Evolutionary conservation across 2,888 invertebrate species (phyloP).

Genomic region (Junonia oenone): DNA sequence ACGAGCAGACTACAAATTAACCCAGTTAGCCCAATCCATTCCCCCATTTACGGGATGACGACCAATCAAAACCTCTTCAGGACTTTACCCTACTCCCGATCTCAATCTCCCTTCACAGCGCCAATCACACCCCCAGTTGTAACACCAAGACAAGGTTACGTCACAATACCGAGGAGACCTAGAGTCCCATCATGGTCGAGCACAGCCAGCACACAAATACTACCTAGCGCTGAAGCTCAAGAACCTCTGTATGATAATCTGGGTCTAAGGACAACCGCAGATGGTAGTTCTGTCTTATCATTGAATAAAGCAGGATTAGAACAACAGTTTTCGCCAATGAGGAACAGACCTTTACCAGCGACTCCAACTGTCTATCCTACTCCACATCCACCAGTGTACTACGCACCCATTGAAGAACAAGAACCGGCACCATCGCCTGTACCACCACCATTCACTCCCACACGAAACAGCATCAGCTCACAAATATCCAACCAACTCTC

Average conservation of each 20-base stretch:
- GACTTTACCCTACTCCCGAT: conserved; percentile 88
- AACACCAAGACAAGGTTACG: conserved; percentile 88
- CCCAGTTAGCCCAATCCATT: conserved; percentile 83
- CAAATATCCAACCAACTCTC: conserved; percentile 69
- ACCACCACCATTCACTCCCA: conserved; percentile 54
- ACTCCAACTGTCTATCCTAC: conserved; percentile 74
- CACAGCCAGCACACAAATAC: conserved; percentile 78
- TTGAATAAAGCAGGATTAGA: conserved; percentile 85
- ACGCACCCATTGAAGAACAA: conserved; percentile 76
- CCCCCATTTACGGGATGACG: conserved; percentile 81
- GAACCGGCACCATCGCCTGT: conserved; percentile 74
- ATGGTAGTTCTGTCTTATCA: conserved; percentile 90
- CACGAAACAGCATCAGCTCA: conserved; percentile 73
- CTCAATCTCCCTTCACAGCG: conserved; percentile 87
- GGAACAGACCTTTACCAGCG: conserved; percentile 82
- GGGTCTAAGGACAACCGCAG: conserved; percentile 90
- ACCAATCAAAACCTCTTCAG: conserved; percentile 85
- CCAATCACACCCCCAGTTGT: conserved; percentile 82
- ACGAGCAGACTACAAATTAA: conserved; percentile 82
- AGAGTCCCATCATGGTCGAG: conserved; percentile 90
- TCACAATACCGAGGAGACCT: conserved; percentile 91
- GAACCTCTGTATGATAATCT: conserved; percentile 93
- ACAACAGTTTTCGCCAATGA: conserved; percentile 78
- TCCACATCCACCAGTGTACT: conserved; percentile 66
- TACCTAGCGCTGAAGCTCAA: conserved; percentile 74